Evolutionary conservation across 2,113 vertebrate genomes (phyloP), one percentile per base, ranked within the genome.

Genomic region (Ivindomyrus marchei): DNA sequence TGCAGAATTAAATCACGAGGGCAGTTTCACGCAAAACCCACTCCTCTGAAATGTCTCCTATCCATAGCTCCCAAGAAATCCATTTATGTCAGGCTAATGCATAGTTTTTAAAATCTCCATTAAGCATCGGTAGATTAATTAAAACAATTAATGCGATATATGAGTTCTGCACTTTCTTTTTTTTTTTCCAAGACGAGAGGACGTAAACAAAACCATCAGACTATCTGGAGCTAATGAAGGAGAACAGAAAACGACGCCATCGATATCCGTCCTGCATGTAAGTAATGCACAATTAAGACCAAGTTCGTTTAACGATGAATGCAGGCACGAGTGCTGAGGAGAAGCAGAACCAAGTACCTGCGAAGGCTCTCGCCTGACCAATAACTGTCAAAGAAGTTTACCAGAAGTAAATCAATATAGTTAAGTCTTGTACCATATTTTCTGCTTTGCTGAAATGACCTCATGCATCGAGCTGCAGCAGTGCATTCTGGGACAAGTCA

Each of bases 261-360:
- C 47, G 52, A 50, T 45, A 90, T 45, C 2, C 87, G 31, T 53
- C 62, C 21, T 21, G 50, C 3, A 91, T 53, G 17, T 50, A 87
- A 90, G 45, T 87, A 89, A 87, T 70, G 80, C 58, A 50, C 70
- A 85, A 74, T 89, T 88, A 74, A 86, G 83, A 86, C 11, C 19
- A 9, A 87, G 80, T 87, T n/a, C 5, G 21, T 49, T 87, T 89
- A 90, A 87, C 42, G 50, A 52, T 15, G 21, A 47, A 45, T 50
- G 50, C 42, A 31, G 84, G 42, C 45, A 50, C 31, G 15, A 6
- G 13, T 17, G 53, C 11, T 36, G n/a, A 36, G 39, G 53, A 19
- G 24, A 47, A 58, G 56, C 9, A 15, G 7, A 11, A 45, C 2
- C 42, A 10, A 39, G 88, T 31, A 21, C 13, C n/a, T 17, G 13